Evolutionary conservation across 1,140 invertebrate genomes (phyloP).

Genomic region (Laodelphax striatellus): DNA sequence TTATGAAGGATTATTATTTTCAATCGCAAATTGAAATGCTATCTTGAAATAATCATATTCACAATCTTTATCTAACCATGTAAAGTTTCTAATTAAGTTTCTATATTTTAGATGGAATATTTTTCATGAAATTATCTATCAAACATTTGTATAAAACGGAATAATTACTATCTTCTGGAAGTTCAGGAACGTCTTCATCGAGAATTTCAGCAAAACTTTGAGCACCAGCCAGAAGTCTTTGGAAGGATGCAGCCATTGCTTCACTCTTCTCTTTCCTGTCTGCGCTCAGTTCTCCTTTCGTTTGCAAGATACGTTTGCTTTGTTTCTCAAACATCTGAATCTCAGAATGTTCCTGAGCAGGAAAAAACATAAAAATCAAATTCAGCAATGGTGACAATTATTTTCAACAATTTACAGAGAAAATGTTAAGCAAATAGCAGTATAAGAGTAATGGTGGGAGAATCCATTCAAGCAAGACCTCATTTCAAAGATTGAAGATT

Average conservation of each 20-base stretch:
- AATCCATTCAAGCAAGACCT: too few relatives aligned
- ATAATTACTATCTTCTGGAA: constrained; percentile 17
- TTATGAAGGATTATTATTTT: too few relatives aligned
- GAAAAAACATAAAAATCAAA: constrained; percentile 1
- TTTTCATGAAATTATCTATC: too few relatives aligned
- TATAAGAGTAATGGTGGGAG: too few relatives aligned
- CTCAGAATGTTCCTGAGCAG: constrained; percentile 20
- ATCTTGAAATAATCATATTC: too few relatives aligned
- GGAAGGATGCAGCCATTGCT: constrained; percentile 17
- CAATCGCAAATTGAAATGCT: too few relatives aligned
- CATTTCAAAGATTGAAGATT: too few relatives aligned
- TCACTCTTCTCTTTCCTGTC: constrained; percentile 24
- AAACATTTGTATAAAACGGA: neutral
- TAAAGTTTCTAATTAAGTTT: too few relatives aligned
- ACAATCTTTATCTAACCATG: too few relatives aligned
- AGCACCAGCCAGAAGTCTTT: constrained; percentile 20
- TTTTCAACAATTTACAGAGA: too few relatives aligned
- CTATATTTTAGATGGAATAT: too few relatives aligned
- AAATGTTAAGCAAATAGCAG: too few relatives aligned
- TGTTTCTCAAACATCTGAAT: constrained; percentile 24
- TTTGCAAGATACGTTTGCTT: constrained; percentile 24
- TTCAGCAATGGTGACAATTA: constrained; percentile 6
- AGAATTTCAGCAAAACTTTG: constrained; percentile 19
- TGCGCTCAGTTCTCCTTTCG: constrained; percentile 24
- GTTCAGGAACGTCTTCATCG: constrained; percentile 17